Base-by-base conservation (phyloP, 2,888 invertebrate genomes). In the Lepidocyrtinus sp. region DNA sequence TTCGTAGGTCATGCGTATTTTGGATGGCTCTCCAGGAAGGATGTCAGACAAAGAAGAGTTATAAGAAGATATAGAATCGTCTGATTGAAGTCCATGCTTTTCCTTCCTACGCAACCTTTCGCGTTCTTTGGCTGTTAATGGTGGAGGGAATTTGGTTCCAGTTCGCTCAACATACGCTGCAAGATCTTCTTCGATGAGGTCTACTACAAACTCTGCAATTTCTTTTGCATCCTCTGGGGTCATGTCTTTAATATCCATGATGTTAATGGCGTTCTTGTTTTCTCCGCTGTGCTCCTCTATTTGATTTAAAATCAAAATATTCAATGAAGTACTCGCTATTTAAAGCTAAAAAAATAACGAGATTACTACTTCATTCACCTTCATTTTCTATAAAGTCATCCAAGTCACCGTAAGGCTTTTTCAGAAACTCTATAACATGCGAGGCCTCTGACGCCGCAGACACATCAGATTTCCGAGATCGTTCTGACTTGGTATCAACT, bases 181-280 rank as follows among this genome's bases (percentile, higher is more conserved):
- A 3, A 86, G 26, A 64, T 86, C 85, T 25, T 83, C 75, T 59
- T 86, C 86, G 19, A 86, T 19, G 12, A 70, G 22, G 21, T 77
- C 36, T 5, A 86, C 36, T 17, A 86, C 72, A 7, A 76, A 65
- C n/a, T 81, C 74, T 0, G 86, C 86, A 25, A 85, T 67, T 27
- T 55, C 22, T n/a, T 62, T 12, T 0, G 86, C 86, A 46, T 84
- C 72, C 9, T 65, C 73, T 12, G 2, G 3, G 7, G 71, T 70
- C 0, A 64, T 17, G 19, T 26, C 21, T 3, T 3, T 0, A 17
- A 75, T 17, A 3, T 24, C 59, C 24, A 75, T 2, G 5, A 62
- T 45, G 19, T 75, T 67, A 17, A 75, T 27, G 1, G 22, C 19
- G 59, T 67, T 61, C 1, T 59, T 36, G 0, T 24, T 7, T 1